phyloP scores from a whole-genome alignment of 2,113 vertebrate species.

The Oplegnathus fasciatus region DNA sequence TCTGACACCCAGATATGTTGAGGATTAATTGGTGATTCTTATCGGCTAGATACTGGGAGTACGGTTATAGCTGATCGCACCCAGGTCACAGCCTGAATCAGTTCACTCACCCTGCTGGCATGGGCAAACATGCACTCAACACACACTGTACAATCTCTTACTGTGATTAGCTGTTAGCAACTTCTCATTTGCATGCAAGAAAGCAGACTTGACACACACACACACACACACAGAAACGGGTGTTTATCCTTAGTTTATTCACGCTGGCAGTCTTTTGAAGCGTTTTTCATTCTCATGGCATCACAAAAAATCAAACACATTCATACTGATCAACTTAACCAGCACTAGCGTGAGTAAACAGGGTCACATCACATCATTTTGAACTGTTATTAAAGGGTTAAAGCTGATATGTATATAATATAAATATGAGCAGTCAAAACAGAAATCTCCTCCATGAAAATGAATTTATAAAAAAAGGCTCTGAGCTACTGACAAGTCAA shows the following conservation, averaged over 20 bases:
- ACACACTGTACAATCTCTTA: neutral
- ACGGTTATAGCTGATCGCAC: neutral
- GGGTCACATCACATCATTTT: slow-evolving; percentile 19
- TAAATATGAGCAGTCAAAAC: slow-evolving; percentile 28
- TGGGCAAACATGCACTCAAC: slow-evolving; percentile 2
- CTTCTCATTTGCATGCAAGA: neutral
- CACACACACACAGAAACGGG: neutral
- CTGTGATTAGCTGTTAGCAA: neutral
- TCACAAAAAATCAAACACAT: slow-evolving; percentile 42
- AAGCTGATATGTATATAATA: slow-evolving; percentile 3
- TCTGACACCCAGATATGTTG: neutral
- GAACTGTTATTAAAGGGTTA: neutral
- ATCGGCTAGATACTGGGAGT: slow-evolving; percentile 15
- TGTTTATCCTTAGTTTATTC: slow-evolving; percentile 41
- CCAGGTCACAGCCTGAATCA: slow-evolving; percentile 21
- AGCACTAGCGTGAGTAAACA: slow-evolving; percentile 26
- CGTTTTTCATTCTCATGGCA: slow-evolving; percentile 3
- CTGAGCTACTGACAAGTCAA: slow-evolving; percentile 10
- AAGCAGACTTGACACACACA: slow-evolving; percentile 5
- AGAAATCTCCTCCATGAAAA: neutral
- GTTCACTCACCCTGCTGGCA: neutral
- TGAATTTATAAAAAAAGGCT: neutral
- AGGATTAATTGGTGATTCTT: slow-evolving; percentile 9
- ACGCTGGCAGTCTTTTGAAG: neutral
- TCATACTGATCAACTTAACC: neutral